phyloP scores from a whole-genome alignment of 2,888 invertebrate genomes.

The Drosophila pseudotalamancana region DNA sequence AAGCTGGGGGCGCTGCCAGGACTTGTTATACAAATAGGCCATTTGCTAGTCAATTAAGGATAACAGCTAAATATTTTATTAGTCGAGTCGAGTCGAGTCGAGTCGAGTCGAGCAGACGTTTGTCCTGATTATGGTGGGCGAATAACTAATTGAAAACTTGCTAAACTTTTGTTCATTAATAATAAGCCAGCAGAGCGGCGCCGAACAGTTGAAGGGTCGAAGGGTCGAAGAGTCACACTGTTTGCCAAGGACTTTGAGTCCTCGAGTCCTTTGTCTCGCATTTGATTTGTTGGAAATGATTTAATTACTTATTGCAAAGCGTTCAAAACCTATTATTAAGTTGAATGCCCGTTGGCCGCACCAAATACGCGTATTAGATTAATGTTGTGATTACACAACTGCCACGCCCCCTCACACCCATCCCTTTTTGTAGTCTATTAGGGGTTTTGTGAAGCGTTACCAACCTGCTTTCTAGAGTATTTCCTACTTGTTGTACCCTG shows the following conservation, averaged over 20 bases:
- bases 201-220: neutral
- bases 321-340: constrained; percentile 64
- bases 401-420: neutral
- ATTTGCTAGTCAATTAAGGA: constrained; percentile 63
- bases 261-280: neutral
- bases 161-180: constrained; percentile 74
- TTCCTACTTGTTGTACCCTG: too few species aligned
- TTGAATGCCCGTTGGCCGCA: constrained; percentile 44
- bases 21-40: constrained; percentile 55
- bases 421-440: neutral
- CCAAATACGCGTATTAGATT: constrained; percentile 68
- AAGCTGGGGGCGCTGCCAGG: constrained; percentile 11
- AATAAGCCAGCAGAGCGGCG: constrained; percentile 50
- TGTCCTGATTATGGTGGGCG: constrained; percentile 58
- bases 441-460: constrained; percentile 54
- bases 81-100: constrained; percentile 5
- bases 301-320: constrained; percentile 65
- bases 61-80: constrained; percentile 64
- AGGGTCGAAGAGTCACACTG: neutral
- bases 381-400: constrained; percentile 64
- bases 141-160: constrained; percentile 76
- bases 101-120: constrained; percentile 44
- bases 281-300: constrained; percentile 69
- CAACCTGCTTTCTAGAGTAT: constrained; percentile 59
- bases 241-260: neutral